Conservation (phyloP, 2,113 vertebrate genomes). For the Dolichallabes microphthalmus region DNA sequence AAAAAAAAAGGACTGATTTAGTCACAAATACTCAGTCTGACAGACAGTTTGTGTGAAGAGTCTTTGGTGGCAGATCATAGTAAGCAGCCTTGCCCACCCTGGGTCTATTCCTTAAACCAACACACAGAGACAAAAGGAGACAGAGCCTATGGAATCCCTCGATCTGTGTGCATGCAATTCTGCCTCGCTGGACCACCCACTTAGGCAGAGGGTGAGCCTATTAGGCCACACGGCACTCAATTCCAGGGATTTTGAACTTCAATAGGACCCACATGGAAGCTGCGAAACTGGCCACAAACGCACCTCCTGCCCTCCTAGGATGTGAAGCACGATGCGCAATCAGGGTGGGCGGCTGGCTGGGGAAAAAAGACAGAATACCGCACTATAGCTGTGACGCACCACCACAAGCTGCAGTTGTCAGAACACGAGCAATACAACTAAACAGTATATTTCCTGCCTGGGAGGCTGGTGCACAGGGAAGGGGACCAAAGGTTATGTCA, state of each 20-base stretch:
- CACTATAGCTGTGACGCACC: conserved; percentile 17
- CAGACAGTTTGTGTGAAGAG: conserved; percentile 35
- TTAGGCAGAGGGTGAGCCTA: conserved; percentile 53
- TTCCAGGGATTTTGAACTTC: conserved; percentile 61
- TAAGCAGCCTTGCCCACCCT: conserved; percentile 54
- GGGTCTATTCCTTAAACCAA: conserved; percentile 63
- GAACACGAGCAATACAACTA: conserved; percentile 41
- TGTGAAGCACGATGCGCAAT: conserved; percentile 37
- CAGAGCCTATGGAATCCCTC: conserved; percentile 57
- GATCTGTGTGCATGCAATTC: conserved; percentile 46
- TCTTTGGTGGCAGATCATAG: conserved; percentile 48
- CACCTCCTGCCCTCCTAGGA: conserved; percentile 48
- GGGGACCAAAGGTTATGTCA: conserved; percentile 48
- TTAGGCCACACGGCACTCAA: conserved; percentile 56
- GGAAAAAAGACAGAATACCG: conserved; percentile 35
- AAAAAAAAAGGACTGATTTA: background rate
- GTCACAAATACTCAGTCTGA: conserved; percentile 12
- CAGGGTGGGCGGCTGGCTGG: conserved; percentile 34
- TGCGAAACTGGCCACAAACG: conserved; percentile 39
- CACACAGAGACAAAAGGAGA: conserved; percentile 54
- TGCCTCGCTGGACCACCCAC: conserved; percentile 59
- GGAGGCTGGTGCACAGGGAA: conserved; percentile 25
- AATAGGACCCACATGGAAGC: conserved; percentile 65
- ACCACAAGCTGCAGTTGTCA: conserved; percentile 33
- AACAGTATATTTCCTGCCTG: conserved; percentile 56